These are phyloP conservation scores for Diplolepis rosae DNA, from an alignment of 2,888 invertebrate genomes.

Conservation along the genomic window DNA sequence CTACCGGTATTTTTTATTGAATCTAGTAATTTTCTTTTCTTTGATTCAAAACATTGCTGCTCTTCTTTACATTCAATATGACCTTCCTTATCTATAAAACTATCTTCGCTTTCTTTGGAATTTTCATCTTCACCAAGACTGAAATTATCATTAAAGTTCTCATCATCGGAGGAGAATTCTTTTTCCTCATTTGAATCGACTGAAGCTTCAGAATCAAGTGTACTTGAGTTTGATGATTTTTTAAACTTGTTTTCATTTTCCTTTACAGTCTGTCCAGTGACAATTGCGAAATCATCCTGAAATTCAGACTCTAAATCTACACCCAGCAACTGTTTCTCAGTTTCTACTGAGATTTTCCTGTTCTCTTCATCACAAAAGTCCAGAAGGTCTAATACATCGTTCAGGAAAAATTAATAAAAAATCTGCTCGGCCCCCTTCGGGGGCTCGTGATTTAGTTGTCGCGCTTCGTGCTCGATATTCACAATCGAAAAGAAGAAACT, in stretches of 20 bases:
- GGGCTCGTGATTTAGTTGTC: no score
- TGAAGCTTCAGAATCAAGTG: not conserved
- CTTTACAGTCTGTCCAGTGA: not conserved
- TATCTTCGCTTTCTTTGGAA: constrained; percentile 38
- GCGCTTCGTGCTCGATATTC: no score
- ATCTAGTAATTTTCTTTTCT: constrained; percentile 11
- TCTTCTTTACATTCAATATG: constrained; percentile 37
- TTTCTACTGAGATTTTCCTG: constrained; percentile 78
- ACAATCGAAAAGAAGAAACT: constrained; percentile 40
- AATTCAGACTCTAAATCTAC: constrained; percentile 78
- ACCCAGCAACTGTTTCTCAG: constrained; percentile 79
- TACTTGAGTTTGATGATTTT: not conserved
- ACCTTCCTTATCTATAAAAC: constrained; percentile 41
- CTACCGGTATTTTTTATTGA: not conserved
- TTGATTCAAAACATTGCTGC: not conserved
- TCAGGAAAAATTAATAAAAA: constrained; percentile 40
- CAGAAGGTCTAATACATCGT: constrained; percentile 76
- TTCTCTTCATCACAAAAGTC: constrained; percentile 84
- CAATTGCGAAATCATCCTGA: constrained; percentile 74
- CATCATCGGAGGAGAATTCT: constrained; percentile 24
- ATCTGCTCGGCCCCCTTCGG: no score
- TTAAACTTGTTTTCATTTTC: not conserved
- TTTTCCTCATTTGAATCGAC: not conserved
- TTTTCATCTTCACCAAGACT: constrained; percentile 41
- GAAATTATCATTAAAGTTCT: constrained; percentile 48